Evolutionary conservation across 2,888 invertebrate species (phyloP).

Genomic region (Brassicogethes aeneus): DNA sequence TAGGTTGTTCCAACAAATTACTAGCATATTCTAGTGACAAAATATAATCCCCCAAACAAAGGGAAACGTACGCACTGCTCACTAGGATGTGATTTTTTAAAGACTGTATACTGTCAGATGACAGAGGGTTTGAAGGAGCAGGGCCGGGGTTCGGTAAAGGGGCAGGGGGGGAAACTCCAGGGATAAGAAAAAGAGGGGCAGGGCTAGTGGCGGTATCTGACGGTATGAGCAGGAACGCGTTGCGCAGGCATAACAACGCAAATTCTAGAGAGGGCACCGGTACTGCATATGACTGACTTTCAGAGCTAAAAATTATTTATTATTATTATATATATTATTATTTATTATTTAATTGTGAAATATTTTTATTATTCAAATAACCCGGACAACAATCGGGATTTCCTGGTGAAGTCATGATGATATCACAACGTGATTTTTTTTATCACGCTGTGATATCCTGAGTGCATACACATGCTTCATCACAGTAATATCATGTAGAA

Average conservation of each 20-base stretch:
- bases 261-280: slow-evolving; percentile 85
- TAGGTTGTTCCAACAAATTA: slow-evolving; percentile 61
- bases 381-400: too few species aligned
- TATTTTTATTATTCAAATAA: too few species aligned
- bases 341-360: too few species aligned
- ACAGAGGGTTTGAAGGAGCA: slow-evolving; percentile 56
- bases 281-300: slow-evolving; percentile 72
- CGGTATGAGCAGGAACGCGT: slow-evolving; percentile 67
- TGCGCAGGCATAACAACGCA: slow-evolving; percentile 78
- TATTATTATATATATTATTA: background rate
- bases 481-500: too few species aligned
- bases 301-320: slow-evolving; percentile 35
- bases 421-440: too few species aligned
- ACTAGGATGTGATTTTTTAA: slow-evolving; percentile 61
- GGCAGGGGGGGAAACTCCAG: slow-evolving; percentile 35
- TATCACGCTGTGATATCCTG: too few species aligned
- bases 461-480: too few species aligned
- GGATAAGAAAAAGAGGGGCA: slow-evolving; percentile 38
- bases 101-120: slow-evolving; percentile 50
- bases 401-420: too few species aligned
- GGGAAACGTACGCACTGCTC: slow-evolving; percentile 73
- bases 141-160: slow-evolving; percentile 37
- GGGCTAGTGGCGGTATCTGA: slow-evolving; percentile 37
- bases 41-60: slow-evolving; percentile 77
- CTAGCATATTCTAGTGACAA: slow-evolving; percentile 71